Percentiles rank a stretch among this genome's conserved stretches.
These are phyloP conservation scores for Bombyx mori DNA, from an alignment of 1,140 invertebrate species.

Conservation along the genomic window ASM3026992v2 NC_085117.1:5476501-5477000, in stretches of 20 bases:
- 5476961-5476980: background rate
- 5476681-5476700: background rate
- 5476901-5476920: background rate
- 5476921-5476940: too few relatives aligned
- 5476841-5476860: too few relatives aligned
- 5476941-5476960: background rate
- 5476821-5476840: background rate
- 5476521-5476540: too few relatives aligned
- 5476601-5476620: background rate
- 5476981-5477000: too few relatives aligned
- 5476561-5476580: slow-evolving; percentile 2
- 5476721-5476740: background rate
- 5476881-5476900: background rate
- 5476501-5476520: too few relatives aligned
- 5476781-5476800: too few relatives aligned
- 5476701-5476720: background rate
- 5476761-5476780: too few relatives aligned
- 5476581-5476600: background rate
- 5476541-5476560: too few relatives aligned
- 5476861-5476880: background rate
- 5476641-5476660: background rate
- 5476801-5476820: too few relatives aligned
- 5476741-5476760: background rate
- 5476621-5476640: background rate
- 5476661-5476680: background rate